phyloP scores from a whole-genome alignment of 2,888 invertebrate genomes.

The Tricholauxania praeusta region DNA sequence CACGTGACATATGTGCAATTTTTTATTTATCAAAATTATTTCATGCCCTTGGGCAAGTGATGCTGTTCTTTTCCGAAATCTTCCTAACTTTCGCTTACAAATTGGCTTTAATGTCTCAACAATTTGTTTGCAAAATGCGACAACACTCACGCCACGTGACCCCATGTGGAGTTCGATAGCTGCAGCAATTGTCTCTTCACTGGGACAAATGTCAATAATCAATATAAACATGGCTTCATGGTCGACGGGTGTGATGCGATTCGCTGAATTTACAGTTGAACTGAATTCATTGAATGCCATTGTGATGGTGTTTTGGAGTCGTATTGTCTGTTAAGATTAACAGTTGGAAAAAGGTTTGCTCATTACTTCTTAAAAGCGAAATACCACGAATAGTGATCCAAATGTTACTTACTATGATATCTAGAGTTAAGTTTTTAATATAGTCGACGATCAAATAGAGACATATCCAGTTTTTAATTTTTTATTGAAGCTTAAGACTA shows the following conservation, averaged over 20 bases:
- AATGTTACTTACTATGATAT: too few relatives aligned
- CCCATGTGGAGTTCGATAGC: constrained; percentile 9
- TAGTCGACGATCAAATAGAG: too few relatives aligned
- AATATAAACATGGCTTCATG: constrained; percentile 23
- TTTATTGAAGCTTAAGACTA: too few relatives aligned
- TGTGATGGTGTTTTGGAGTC: neutral
- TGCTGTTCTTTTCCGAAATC: neutral
- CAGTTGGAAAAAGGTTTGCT: neutral
- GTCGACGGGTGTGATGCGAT: constrained; percentile 9
- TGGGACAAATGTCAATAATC: constrained; percentile 25
- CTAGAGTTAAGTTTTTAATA: too few relatives aligned
- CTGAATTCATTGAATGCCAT: neutral
- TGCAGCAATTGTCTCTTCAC: constrained; percentile 3
- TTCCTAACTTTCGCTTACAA: constrained; percentile 21
- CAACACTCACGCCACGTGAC: constrained; percentile 2
- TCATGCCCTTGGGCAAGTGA: constrained; percentile 3
- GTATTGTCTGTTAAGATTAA: neutral
- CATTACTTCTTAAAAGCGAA: too few relatives aligned
- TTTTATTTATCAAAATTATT: constrained; percentile 24
- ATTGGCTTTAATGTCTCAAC: constrained; percentile 28
- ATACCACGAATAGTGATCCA: too few relatives aligned
- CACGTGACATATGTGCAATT: constrained; percentile 33
- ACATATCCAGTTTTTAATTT: too few relatives aligned
- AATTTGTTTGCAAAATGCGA: constrained; percentile 13
- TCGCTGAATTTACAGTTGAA: neutral